Conservation (phyloP, 1,140 invertebrate genomes). For the Frieseomelitta varia region DNA sequence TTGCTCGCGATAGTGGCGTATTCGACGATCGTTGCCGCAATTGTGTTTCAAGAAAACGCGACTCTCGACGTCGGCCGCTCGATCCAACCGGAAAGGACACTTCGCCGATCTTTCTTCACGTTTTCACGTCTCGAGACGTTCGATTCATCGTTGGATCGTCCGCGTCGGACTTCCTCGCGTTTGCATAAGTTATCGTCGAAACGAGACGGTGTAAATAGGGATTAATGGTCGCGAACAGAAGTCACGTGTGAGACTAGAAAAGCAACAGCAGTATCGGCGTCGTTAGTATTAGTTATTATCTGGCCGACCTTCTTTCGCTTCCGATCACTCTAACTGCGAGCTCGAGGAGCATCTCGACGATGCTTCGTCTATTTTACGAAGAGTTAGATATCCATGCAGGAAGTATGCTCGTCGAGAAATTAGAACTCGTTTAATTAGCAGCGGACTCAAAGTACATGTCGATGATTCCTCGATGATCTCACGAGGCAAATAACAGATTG, state of each 20-base stretch:
- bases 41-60: background rate
- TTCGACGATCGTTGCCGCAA: constrained; percentile 1
- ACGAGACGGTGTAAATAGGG: constrained; percentile 36
- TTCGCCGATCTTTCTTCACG: background rate
- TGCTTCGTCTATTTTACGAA: background rate
- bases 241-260: constrained; percentile 33
- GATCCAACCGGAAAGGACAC: background rate
- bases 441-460: background rate
- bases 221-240: constrained; percentile 40
- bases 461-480: no score
- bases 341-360: background rate
- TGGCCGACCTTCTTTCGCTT: constrained; percentile 37
- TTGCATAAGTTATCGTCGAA: constrained; percentile 48
- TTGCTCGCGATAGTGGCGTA: background rate
- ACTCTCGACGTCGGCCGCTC: background rate
- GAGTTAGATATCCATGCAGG: background rate
- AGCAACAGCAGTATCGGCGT: constrained; percentile 26
- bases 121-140: background rate
- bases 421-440: background rate
- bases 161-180: background rate
- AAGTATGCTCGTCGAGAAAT: background rate
- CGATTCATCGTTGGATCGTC: constrained; percentile 12
- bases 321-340: background rate
- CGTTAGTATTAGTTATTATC: constrained; percentile 41
- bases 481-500: no score